Evolutionary conservation across 2,113 vertebrate genomes (phyloP), one percentile per base, ranked within the genome.

Genomic region (Tragelaphus strepsiceros): DNA sequence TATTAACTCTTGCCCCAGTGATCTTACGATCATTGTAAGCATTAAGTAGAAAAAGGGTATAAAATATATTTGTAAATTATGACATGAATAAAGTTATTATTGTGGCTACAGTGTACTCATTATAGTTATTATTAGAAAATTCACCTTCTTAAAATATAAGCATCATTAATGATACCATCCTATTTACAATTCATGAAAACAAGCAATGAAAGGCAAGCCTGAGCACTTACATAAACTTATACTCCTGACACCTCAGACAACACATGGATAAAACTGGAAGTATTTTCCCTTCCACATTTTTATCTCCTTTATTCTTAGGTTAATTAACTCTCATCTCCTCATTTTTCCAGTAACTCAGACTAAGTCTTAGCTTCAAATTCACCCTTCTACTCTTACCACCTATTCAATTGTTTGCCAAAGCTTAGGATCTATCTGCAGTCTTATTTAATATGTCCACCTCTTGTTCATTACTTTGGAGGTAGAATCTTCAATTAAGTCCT

Each of bases 61-160:
- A 62, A 90, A 91, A 54, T 88, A 64, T n/a, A 3, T 22, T 77
- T 46, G 7, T 21, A 89, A 96, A 78, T 81, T 94, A 71, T 83
- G 62, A 80, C 26, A 13, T 43, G 91, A 74, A 77, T 80, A 15
- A 88, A 93, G 28, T 4, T 74, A 83, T 46, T 95, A 32, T 46
- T 78, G 51, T 39, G 5, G 85, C 19, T 91, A 26, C 9, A 53
- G 11, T 82, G 2, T 62, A 54, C 78, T 84, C 21, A n/a, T 56
- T 77, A 51, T 46, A 74, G 17, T 87, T 95, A 86, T 82, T 86
- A 84, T 96, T 96, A 96, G 53, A 96, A 83, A 43, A 22, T 88
- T 2, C 1, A 30, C 51, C 28, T 84, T 88, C 43, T 88, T 43
- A 91, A 93, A 94, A 81, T 46, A 53, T 2, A 64, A 19, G 1